Percentiles rank a stretch among this genome's conserved stretches.
These are phyloP conservation scores for Scaptomyza montana DNA, from an alignment of 1,140 invertebrate genomes.

Conservation along the genomic window DNA sequence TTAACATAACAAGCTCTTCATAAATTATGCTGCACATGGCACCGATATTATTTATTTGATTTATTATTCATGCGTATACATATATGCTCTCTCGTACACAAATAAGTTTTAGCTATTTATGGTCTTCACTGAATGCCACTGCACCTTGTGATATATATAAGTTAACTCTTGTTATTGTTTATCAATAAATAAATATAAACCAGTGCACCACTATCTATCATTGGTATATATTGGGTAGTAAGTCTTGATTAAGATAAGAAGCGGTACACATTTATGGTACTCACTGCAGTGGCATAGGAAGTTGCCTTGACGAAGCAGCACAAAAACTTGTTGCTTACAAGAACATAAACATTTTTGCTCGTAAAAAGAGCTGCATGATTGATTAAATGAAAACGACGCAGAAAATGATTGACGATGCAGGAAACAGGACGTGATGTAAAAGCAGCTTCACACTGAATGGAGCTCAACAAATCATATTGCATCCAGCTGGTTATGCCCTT, in stretches of 20 bases:
- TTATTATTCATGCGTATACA: constrained; percentile 7
- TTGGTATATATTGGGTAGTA: background rate
- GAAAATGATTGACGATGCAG: background rate
- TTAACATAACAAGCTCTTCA: background rate
- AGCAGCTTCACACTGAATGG: no score
- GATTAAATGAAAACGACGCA: background rate
- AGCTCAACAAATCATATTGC: background rate
- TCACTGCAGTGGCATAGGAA: background rate
- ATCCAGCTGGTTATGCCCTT: background rate
- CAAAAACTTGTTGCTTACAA: background rate
- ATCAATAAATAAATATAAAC: constrained; percentile 31
- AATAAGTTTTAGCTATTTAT: constrained; percentile 7
- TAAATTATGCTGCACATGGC: constrained; percentile 16
- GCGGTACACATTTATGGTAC: background rate
- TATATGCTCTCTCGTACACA: background rate
- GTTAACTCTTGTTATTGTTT: constrained; percentile 14
- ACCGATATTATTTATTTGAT: constrained; percentile 10
- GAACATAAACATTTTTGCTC: background rate
- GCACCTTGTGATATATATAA: constrained; percentile 37
- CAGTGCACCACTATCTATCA: constrained; percentile 2
- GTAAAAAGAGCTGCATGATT: constrained; percentile 3
- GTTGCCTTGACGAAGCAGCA: background rate
- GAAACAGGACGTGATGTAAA: background rate
- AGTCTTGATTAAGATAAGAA: constrained; percentile 2
- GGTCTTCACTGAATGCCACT: constrained; percentile 7